Conservation (phyloP, 2,113 vertebrate species). For the cattle (Bos taurus) region DNA sequence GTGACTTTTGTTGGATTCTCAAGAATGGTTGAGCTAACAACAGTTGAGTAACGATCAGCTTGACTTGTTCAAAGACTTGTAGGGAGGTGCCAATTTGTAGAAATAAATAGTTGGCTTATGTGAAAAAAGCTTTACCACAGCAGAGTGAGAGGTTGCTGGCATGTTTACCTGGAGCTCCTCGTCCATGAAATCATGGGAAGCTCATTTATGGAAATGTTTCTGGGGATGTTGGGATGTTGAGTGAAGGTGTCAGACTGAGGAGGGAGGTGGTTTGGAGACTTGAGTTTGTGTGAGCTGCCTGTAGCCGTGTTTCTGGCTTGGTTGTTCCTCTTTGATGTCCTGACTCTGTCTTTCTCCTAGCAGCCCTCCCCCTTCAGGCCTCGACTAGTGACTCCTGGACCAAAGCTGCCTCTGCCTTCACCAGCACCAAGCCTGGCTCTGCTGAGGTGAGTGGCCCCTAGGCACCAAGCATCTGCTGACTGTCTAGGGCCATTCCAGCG, state of each 20-base stretch:
- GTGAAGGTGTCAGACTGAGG: not conserved
- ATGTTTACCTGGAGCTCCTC: rapidly evolving
- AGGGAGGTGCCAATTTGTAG: not conserved
- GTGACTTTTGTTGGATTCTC: not conserved
- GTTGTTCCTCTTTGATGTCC: not conserved
- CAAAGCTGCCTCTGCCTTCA: constrained; percentile 92
- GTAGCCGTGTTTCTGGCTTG: not conserved
- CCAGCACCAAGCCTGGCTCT: constrained; percentile 88
- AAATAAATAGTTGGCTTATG: too few relatives aligned
- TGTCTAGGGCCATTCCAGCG: rapidly evolving
- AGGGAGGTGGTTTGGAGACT: rapidly evolving
- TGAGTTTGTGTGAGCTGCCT: too few relatives aligned
- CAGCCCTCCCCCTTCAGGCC: constrained; percentile 91
- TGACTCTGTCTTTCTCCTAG: not conserved
- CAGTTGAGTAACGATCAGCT: rapidly evolving
- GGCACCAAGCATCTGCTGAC: not conserved
- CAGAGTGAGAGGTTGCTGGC: not conserved
- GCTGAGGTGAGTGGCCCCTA: constrained; percentile 84
- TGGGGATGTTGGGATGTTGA: not conserved
- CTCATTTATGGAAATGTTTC: rapidly evolving
- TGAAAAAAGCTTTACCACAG: rapidly evolving
- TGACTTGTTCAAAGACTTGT: not conserved
- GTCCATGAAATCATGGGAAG: rapidly evolving
- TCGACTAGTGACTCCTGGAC: constrained; percentile 92
- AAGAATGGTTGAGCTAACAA: not conserved